Base-by-base conservation (phyloP, 2,113 vertebrate species). In the Dolichallabes microphthalmus region DNA sequence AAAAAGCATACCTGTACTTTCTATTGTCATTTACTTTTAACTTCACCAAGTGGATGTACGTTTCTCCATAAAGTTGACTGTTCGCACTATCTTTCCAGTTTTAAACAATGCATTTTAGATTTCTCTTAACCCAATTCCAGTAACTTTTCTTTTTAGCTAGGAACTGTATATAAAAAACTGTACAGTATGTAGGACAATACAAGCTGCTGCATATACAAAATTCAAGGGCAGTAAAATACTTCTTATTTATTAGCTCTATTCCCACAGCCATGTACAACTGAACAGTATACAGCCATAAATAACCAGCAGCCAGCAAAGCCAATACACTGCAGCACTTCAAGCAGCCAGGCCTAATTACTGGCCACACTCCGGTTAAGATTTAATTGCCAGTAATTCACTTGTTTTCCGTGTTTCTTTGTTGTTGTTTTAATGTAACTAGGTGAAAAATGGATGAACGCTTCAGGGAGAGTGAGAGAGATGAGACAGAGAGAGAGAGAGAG, bases 241-340 rank as follows among this genome's bases (percentile, higher is more conserved):
- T 63, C 53, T 74, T 61, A 57, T 82, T 85, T 45, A 85, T 82
- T 78, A 73, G 83, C 45, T 77, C 35, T 82, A 35, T 82, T 57
- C 63, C 50, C n/a, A n/a, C 60, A 84, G 76, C 57, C 57, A 32
- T 76, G 64, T 30, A 80, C 50, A 17, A 55, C 60, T 12, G 22
- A 79, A 35, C 30, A 45, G 80, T 69, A 85, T 79, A 85, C 71
- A 85, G 77, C 61, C n/a, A 25, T 84, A 85, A 88, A 88, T 69
- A 71, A n/a, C 83, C 63, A 82, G 53, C 45, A 64, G 73, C 73
- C 66, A 39, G 57, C 22, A 14, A 60, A 66, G 39, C 45, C 79
- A 82, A 61, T 30, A 69, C 78, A 76, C 57, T 81, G 83, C 53
- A 50, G 50, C 79, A 71, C 57, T 55, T 82, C 27, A 66, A 82